These are phyloP conservation scores for Aphelocoma coerulescens DNA, from an alignment of 2,113 vertebrate species.

Conservation along the genomic window DNA sequence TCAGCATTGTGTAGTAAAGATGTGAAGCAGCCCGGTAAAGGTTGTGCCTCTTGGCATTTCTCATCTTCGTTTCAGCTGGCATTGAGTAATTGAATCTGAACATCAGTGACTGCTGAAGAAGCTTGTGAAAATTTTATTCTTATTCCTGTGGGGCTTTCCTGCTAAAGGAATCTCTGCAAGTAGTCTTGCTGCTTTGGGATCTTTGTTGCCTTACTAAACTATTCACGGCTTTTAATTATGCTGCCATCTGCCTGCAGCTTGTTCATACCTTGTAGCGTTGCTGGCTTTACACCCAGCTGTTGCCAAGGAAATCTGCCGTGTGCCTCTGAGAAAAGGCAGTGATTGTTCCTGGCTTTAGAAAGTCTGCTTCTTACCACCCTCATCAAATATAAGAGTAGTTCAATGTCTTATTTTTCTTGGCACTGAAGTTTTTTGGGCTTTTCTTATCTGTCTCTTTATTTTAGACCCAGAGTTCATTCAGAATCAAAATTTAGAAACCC, in stretches of 20 bases:
- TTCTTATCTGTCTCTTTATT: neutral
- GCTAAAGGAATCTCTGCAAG: neutral
- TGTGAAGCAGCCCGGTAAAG: neutral
- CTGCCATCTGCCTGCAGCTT: constrained; percentile 24
- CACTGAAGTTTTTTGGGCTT: neutral
- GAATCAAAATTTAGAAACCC: neutral
- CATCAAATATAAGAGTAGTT: neutral
- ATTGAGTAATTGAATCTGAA: neutral
- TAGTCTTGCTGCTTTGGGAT: neutral
- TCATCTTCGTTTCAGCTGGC: neutral
- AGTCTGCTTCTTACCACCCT: neutral
- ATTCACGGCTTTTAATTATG: constrained; percentile 26
- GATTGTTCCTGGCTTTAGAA: neutral
- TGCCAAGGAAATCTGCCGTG: neutral
- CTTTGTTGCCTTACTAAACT: neutral
- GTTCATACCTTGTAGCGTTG: neutral
- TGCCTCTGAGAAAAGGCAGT: neutral
- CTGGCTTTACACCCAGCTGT: neutral
- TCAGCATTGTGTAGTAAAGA: neutral
- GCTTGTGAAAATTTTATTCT: neutral
- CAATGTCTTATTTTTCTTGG: neutral
- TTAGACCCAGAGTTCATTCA: neutral
- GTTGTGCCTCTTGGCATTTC: neutral
- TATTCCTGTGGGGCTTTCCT: neutral
- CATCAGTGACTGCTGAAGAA: neutral